Percentiles rank a stretch among this genome's conserved stretches.
Evolutionary conservation across 2,797 vertebrate genomes (phyloP).

Genomic region (Lepidocolaptes lacrymiger): DNA sequence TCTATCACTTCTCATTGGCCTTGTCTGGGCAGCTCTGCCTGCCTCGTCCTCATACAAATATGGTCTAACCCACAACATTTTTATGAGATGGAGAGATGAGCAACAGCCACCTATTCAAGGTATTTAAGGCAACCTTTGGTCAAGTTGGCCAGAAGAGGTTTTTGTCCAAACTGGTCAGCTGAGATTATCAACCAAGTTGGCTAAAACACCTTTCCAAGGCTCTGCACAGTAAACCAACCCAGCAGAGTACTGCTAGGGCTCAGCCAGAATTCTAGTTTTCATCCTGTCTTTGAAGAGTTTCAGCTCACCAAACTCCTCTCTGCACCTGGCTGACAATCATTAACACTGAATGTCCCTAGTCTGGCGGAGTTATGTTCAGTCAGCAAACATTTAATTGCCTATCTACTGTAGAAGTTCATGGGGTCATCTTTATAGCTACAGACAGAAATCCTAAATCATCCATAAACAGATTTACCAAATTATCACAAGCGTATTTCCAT

Average conservation of each 20-base stretch:
- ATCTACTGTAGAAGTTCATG: neutral
- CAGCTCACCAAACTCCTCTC: neutral
- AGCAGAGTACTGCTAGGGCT: neutral
- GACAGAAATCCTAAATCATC: neutral
- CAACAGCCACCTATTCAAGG: neutral
- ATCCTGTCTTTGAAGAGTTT: neutral
- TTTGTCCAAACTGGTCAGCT: neutral
- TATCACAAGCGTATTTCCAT: neutral
- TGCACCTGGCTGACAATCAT: neutral
- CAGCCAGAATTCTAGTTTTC: neutral
- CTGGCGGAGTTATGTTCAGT: neutral
- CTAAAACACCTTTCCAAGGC: neutral
- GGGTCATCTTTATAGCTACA: neutral
- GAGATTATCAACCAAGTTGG: neutral
- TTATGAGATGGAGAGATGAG: neutral
- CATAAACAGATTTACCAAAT: neutral
- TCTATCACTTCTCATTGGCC: neutral
- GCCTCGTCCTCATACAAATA: neutral
- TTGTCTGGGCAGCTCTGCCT: neutral
- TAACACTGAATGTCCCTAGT: neutral
- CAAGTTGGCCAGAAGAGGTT: neutral
- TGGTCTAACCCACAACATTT: neutral
- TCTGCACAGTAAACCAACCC: neutral
- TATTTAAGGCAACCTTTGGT: neutral
- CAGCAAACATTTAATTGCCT: neutral